Evolutionary conservation across 2,888 invertebrate genomes (phyloP), one percentile per base, ranked within the genome.

Genomic region (Priocnemis perturbator): DNA sequence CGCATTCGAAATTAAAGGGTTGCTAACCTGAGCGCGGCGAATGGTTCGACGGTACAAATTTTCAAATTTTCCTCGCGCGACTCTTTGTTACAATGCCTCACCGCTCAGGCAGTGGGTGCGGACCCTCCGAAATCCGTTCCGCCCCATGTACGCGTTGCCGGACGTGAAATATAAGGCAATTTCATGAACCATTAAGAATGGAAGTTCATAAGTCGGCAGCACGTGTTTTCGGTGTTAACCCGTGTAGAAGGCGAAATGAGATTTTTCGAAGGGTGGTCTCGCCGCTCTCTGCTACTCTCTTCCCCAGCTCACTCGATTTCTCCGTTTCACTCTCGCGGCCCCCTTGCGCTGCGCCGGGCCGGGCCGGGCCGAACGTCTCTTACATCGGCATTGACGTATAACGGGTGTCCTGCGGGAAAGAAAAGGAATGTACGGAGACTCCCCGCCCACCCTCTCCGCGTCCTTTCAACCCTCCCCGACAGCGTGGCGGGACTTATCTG

Each of bases 211-310:
- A 85, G 85, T 82, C 83, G 81, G 78, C 75, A 84, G 83, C 85
- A 85, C 84, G 83, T 85, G 85, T 85, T 85, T 84, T 83, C 79
- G 81, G 85, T 84, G 85, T 85, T 85, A 85, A 85, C 84, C 82
- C 82, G 80, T 83, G 84, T 84, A 82, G 83, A 81, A 84, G 82
- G 81, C 77, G 77, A 84, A 85, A 85, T 85, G 84, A 84, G 82
- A 85, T 85, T 85, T 81, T 79, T 83, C 79, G 78, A 81, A 82
- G 81, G 81, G 78, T 66, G 67, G 19, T 23, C 60, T 4, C 23
- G 48, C 11, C n/a, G 17, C 57, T 23, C 37, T 57, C 15, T 23
- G n/a, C 4, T 26, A 17, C 60, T 44, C 60, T n/a, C 50, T 50
- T 14, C 19, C 17, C 17, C 23, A 17, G 45, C 23, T 9, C 37